Conservation (phyloP, 2,113 vertebrate species). For the Coreoperca whiteheadi region DNA sequence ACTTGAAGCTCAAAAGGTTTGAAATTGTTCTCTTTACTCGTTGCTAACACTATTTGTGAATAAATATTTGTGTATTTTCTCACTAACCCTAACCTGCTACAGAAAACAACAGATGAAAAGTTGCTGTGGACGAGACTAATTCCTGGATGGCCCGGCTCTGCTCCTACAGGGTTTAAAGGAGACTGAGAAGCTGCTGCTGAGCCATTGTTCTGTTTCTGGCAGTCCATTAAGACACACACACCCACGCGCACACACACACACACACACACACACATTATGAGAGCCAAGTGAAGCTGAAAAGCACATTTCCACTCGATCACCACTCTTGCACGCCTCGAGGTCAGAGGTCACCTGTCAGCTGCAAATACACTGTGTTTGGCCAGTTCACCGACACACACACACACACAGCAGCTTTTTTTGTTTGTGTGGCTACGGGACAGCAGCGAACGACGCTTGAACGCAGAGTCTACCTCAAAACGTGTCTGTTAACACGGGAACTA, state of each 20-base stretch:
- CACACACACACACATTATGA: conserved; percentile 17
- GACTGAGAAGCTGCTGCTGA: conserved; percentile 8
- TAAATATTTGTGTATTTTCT: too few species aligned
- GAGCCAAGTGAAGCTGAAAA: conserved; percentile 59
- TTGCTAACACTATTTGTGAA: too few species aligned
- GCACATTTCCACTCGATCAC: conserved; percentile 60
- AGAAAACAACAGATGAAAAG: background rate
- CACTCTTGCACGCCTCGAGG: conserved; percentile 41
- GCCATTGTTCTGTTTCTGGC: conserved; percentile 1
- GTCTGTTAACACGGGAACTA: too few species aligned
- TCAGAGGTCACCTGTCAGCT: conserved; percentile 55
- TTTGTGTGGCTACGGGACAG: background rate
- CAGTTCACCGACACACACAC: background rate
- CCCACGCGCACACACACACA: conserved; percentile 4
- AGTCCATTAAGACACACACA: background rate
- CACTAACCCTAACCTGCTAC: too few species aligned
- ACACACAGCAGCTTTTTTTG: too few species aligned
- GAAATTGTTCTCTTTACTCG: too few species aligned
- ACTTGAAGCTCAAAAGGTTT: too few species aligned
- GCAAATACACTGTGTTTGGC: conserved; percentile 22
- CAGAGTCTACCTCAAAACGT: too few species aligned
- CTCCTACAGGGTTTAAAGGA: background rate
- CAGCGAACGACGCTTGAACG: background rate
- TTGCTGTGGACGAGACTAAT: conserved; percentile 28
- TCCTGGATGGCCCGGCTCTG: conserved; percentile 5